phyloP scores from a whole-genome alignment of 2,113 vertebrate species.

The Aldabrachelys gigantea region DNA sequence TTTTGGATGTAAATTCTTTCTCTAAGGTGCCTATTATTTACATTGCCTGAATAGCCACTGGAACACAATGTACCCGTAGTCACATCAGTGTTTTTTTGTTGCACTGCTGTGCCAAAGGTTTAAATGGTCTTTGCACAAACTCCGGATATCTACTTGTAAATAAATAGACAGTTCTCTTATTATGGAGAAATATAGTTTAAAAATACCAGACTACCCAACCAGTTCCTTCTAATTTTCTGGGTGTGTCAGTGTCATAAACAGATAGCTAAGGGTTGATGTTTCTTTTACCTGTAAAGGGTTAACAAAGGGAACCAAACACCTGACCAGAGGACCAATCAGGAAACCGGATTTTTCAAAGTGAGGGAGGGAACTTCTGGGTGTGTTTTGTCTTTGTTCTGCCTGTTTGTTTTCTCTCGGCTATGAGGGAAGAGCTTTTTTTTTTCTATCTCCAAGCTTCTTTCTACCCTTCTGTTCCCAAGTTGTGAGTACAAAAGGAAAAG shows the following conservation, averaged over 20 bases:
- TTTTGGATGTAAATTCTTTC: constrained; percentile 40
- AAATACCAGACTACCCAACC: not conserved
- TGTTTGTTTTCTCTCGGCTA: too few relatives aligned
- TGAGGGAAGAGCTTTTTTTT: too few relatives aligned
- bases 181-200: not conserved
- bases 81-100: constrained; percentile 1
- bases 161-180: constrained; percentile 29
- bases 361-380: too few relatives aligned
- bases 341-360: too few relatives aligned
- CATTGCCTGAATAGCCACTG: not conserved
- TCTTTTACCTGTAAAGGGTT: too few relatives aligned
- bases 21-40: constrained; percentile 13
- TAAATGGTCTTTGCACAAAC: constrained; percentile 37
- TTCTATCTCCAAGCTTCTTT: too few relatives aligned
- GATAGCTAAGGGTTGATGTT: too few relatives aligned
- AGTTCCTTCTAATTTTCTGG: not conserved
- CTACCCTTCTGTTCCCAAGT: too few relatives aligned
- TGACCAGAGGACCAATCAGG: too few relatives aligned
- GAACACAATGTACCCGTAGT: not conserved
- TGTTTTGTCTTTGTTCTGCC: too few relatives aligned
- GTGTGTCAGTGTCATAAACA: not conserved
- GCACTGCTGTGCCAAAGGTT: constrained; percentile 1
- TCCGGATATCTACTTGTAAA: constrained; percentile 47
- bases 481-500: too few relatives aligned
- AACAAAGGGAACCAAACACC: too few relatives aligned